Conservation (phyloP, 2,113 vertebrate species). For the Catharus fuscescens region DNA sequence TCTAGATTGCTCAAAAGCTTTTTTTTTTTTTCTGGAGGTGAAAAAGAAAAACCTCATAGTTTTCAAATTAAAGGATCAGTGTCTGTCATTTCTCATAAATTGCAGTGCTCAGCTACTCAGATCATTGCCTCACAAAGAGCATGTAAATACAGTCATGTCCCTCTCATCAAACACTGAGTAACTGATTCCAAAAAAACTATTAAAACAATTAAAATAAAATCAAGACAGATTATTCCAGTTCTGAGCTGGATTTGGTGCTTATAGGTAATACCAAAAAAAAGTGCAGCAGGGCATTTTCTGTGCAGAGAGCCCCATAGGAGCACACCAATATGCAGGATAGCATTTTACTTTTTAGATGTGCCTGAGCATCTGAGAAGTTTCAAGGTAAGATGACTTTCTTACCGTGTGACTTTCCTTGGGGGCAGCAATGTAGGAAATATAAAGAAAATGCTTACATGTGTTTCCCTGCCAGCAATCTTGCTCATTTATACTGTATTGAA, state of each 20-base stretch:
- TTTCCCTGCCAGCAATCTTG: neutral
- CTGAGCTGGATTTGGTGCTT: conserved; percentile 19
- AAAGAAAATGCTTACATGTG: neutral
- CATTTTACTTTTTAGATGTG: neutral
- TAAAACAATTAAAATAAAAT: conserved; percentile 42
- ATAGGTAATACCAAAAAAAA: conserved; percentile 10
- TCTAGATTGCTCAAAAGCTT: neutral
- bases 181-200: conserved; percentile 29
- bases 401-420: neutral
- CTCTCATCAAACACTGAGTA: neutral
- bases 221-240: neutral
- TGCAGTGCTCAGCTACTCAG: neutral
- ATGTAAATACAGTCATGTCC: neutral
- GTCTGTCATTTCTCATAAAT: neutral
- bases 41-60: neutral
- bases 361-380: neutral
- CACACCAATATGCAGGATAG: neutral
- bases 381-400: neutral
- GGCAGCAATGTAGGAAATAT: neutral
- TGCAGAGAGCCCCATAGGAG: neutral
- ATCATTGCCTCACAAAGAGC: neutral
- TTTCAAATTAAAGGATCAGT: conserved; percentile 5
- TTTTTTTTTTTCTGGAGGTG: neutral
- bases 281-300: neutral
- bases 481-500: neutral